A percentile compares a stretch with the other conserved stretches of the same genome.
Conservation (phyloP, 1,140 invertebrate species). For the Psilanteris sp. region DNA sequence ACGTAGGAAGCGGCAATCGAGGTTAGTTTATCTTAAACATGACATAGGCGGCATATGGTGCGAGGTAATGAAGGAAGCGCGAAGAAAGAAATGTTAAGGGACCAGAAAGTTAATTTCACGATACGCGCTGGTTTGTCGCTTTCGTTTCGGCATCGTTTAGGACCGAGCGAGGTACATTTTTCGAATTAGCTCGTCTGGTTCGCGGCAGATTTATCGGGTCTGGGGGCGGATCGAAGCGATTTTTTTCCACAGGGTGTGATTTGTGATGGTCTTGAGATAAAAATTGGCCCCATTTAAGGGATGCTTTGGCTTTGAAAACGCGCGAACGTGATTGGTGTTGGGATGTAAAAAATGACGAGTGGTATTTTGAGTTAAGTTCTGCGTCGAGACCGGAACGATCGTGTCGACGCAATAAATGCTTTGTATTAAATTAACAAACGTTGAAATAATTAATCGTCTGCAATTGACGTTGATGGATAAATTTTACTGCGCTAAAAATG, state of each 20-base stretch:
- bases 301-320: no score
- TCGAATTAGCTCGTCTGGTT: constrained; percentile 3
- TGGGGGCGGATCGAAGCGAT: constrained; percentile 8
- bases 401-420: no score
- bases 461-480: not conserved
- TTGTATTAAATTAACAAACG: constrained; percentile 36
- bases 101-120: constrained; percentile 9
- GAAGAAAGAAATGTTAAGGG: not conserved
- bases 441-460: not conserved
- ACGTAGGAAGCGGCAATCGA: constrained; percentile 72
- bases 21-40: constrained; percentile 67
- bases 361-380: constrained; percentile 9
- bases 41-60: constrained; percentile 35
- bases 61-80: not conserved
- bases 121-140: constrained; percentile 11
- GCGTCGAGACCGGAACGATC: no score
- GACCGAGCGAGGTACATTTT: constrained; percentile 17
- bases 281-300: not conserved
- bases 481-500: no score
- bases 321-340: no score
- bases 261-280: constrained; percentile 18
- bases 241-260: constrained; percentile 13
- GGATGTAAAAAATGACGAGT: constrained; percentile 4
- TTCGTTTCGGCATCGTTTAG: constrained; percentile 8
- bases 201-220: constrained; percentile 9